Evolutionary conservation across 2,113 vertebrate species (phyloP).

Genomic region (Eulemur macaco): DNA sequence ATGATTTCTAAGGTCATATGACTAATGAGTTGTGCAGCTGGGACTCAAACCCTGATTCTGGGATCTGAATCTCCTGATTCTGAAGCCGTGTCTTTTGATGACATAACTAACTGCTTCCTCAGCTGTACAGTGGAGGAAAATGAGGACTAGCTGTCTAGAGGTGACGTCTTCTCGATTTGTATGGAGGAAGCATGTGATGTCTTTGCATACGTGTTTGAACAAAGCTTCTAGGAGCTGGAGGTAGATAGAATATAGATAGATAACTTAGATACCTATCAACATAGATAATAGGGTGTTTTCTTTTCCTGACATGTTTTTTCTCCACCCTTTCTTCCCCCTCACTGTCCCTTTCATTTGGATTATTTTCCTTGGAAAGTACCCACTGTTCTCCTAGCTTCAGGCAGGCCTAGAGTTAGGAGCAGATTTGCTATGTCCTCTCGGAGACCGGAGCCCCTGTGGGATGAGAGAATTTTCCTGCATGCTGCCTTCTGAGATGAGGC

Average conservation of each 20-base stretch:
- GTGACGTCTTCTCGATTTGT: neutral
- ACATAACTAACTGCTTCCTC: neutral
- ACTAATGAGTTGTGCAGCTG: neutral
- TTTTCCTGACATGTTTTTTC: neutral
- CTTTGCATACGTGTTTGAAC: neutral
- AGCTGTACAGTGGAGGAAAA: neutral
- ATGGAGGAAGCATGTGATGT: neutral
- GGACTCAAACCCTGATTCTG: neutral
- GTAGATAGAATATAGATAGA: neutral
- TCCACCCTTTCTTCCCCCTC: neutral
- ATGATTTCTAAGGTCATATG: neutral
- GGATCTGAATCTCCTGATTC: neutral
- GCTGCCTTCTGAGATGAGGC: neutral
- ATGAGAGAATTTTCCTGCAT: neutral
- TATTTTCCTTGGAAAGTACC: neutral
- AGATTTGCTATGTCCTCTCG: neutral
- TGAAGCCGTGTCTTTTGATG: neutral
- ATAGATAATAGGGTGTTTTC: neutral
- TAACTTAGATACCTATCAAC: neutral
- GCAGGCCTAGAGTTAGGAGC: neutral
- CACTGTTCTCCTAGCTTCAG: neutral
- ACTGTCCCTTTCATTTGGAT: constrained; percentile 4
- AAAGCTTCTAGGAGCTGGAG: neutral
- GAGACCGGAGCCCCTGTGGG: neutral
- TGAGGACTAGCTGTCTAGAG: neutral